Conservation (phyloP, 2,797 vertebrate genomes). For the Chloroceryle inda region DNA sequence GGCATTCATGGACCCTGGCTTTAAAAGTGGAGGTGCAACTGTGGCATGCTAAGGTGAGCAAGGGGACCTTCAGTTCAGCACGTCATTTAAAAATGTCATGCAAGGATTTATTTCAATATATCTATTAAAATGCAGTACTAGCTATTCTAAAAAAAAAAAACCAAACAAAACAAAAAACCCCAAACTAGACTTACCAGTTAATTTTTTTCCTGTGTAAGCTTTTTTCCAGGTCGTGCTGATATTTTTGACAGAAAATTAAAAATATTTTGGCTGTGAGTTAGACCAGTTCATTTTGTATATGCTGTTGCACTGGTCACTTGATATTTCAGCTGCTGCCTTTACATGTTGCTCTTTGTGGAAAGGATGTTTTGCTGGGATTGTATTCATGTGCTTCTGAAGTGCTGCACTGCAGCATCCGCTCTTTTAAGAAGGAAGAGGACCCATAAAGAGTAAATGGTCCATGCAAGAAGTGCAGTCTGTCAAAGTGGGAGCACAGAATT, state of each 20-base stretch:
- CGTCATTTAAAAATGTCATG: neutral
- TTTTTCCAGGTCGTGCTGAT: neutral
- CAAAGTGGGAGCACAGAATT: neutral
- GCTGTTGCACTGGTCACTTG: neutral
- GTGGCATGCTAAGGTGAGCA: neutral
- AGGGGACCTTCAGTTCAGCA: neutral
- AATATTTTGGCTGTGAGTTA: neutral
- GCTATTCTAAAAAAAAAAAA: neutral
- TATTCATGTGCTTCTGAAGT: neutral
- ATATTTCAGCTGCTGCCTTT: neutral
- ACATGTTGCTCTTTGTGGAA: neutral
- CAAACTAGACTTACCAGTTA: neutral
- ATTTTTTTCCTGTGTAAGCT: neutral
- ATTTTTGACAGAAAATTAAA: neutral
- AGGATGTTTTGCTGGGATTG: neutral
- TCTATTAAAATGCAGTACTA: neutral
- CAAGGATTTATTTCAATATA: neutral
- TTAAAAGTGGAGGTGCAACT: neutral
- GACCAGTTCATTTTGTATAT: neutral
- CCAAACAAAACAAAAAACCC: no score
- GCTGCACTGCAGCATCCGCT: neutral
- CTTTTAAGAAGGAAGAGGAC: neutral
- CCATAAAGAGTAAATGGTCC: neutral
- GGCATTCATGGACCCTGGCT: neutral
- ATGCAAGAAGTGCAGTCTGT: neutral